Evolutionary conservation across 2,113 vertebrate species (phyloP), one percentile per base, ranked within the genome.

Genomic region (Gila orcuttii): DNA sequence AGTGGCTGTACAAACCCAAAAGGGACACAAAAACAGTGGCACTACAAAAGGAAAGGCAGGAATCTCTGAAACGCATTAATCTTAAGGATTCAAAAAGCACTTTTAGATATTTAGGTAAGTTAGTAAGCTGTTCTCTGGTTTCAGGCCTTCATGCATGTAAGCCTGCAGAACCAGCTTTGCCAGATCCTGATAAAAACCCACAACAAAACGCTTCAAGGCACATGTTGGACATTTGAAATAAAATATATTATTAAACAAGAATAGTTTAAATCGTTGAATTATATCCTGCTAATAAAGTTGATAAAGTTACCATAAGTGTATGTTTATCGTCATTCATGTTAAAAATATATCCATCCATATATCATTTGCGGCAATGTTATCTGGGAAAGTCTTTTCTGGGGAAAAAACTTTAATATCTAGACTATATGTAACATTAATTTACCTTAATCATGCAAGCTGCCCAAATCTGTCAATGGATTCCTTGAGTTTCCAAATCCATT

Each of bases 111-210:
- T 42, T 62, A 42, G 42, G 36, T 31, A 10, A 47, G 78, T 10
- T 45, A 45, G 7, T 19, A 42, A 6, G 36, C 36, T 1, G 42
- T 47, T 50, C 71, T 75, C 71, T 47, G n/a, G n/a, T 80, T 80
- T 45, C n/a, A 80, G 57, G 57, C 36, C n/a, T 28, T 64, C 79
- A 47, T 64, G 13, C 60, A 12, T 13, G 6, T 25, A 60, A 12
- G n/a, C 59, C 39, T 80, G 79, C 25, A 25, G 17, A 47, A 80
- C n/a, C 39, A 64, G 36, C 78, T 45, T 47, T 80, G 36, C 52
- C 52, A 59, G 31, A 57, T 59, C 10, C 6, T 21, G 21, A 60
- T n/a, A 17, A 36, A 52, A 79, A 25, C 23, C 2, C 55, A 79
- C 39, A 64, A 45, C n/a, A 64, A 47, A 75, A 28, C 0, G 11